Evolutionary conservation across 2,888 invertebrate species (phyloP).

Genomic region (Oscheius sp.): DNA sequence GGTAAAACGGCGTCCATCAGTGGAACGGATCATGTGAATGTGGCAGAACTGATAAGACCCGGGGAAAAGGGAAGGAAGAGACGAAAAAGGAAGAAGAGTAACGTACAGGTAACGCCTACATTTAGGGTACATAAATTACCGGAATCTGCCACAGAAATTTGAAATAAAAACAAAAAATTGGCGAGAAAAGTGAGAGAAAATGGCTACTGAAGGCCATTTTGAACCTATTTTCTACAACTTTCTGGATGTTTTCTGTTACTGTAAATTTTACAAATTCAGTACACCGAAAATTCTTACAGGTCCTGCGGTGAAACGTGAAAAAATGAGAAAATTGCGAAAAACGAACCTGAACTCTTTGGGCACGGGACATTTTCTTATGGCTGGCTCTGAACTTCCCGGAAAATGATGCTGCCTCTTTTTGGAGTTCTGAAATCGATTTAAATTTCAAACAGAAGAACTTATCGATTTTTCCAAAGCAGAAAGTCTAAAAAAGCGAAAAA

Average conservation of each 20-base stretch:
- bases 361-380: constrained; percentile 25
- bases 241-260: too few species aligned
- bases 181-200: too few species aligned
- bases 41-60: neutral
- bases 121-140: neutral
- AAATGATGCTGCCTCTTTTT: too few species aligned
- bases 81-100: neutral
- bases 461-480: too few species aligned
- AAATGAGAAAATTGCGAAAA: neutral
- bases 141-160: neutral
- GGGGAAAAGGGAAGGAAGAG: neutral
- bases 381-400: constrained; percentile 9
- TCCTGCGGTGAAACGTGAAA: too few species aligned
- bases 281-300: too few species aligned
- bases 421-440: neutral
- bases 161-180: neutral
- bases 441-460: too few species aligned
- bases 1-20: neutral
- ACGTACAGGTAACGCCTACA: neutral
- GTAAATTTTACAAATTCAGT: too few species aligned
- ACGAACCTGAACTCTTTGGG: constrained; percentile 23
- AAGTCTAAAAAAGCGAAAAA: too few species aligned
- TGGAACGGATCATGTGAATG: neutral
- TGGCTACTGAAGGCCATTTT: too few species aligned
- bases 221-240: too few species aligned